These are phyloP conservation scores for Scaptomyza reducta DNA, from an alignment of 2,888 invertebrate species.

Conservation along the genomic window DNA sequence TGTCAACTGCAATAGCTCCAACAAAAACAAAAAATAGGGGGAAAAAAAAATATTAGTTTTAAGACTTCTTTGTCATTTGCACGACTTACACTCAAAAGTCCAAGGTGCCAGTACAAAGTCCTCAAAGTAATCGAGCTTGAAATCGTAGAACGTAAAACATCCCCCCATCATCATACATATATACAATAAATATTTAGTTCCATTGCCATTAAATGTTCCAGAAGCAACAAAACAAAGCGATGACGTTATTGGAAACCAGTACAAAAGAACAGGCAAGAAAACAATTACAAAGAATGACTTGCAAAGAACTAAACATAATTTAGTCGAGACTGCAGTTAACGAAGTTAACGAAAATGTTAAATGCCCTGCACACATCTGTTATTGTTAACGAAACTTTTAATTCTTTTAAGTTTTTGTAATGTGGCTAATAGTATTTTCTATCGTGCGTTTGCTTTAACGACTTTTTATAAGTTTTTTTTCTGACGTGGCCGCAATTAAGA, in stretches of 20 bases:
- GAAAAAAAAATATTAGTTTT: conserved; percentile 3
- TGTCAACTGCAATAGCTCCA: background rate
- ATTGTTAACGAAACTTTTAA: too few species aligned
- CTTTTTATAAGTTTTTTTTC: too few species aligned
- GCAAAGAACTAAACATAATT: background rate
- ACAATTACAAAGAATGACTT: background rate
- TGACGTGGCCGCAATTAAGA: background rate
- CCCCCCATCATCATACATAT: conserved; percentile 9
- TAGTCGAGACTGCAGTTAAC: background rate
- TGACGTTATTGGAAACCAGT: background rate
- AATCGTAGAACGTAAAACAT: conserved; percentile 20
- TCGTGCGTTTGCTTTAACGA: background rate
- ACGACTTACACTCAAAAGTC: conserved; percentile 9
- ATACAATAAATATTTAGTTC: conserved; percentile 33
- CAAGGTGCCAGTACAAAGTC: conserved; percentile 42
- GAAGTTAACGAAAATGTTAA: background rate
- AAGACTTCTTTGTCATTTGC: conserved; percentile 22
- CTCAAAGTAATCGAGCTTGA: conserved; percentile 43
- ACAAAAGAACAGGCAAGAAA: background rate
- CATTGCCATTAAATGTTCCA: background rate
- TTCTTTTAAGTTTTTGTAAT: too few species aligned
- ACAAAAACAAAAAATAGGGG: background rate
- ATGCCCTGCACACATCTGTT: background rate
- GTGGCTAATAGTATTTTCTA: background rate
- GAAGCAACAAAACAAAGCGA: conserved; percentile 3